A percentile compares a stretch with the other conserved stretches of the same genome.
Evolutionary conservation across 92 coral and sea anemone species (phyloP).

Genomic region (Zoanthus solanderi): DNA sequence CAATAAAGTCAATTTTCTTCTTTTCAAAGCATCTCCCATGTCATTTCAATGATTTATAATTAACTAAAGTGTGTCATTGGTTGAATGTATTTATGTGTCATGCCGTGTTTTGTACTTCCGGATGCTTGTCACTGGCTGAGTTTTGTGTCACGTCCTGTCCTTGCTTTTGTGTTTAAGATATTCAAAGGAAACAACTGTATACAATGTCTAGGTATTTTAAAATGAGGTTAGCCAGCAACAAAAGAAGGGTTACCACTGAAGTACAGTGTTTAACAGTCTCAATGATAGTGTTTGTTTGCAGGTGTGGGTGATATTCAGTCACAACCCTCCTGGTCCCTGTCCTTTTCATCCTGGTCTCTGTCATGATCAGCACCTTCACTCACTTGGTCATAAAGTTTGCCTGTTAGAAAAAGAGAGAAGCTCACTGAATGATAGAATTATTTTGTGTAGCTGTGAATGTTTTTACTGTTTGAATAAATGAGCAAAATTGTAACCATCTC

Average conservation of each 20-base stretch:
- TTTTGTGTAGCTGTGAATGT: no score
- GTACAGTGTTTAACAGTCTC: conserved; percentile 21
- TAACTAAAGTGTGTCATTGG: neutral
- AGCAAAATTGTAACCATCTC: no score
- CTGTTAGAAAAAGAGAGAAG: conserved; percentile 12
- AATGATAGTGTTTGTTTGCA: neutral
- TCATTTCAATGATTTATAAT: neutral
- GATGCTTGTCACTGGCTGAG: neutral
- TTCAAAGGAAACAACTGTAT: neutral
- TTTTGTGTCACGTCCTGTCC: neutral
- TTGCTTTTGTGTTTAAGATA: neutral
- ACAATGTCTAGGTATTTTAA: neutral
- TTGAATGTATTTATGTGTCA: neutral
- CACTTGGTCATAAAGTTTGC: conserved; percentile 42
- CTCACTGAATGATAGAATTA: no score
- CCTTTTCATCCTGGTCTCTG: conserved; percentile 48
- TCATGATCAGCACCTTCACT: conserved; percentile 55
- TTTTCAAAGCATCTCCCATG: neutral
- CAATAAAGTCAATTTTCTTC: neutral
- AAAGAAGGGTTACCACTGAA: conserved; percentile 28
- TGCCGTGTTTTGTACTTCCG: neutral
- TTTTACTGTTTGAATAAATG: no score
- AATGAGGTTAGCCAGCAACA: conserved; percentile 16
- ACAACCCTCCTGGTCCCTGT: conserved; percentile 22
- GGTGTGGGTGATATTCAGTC: conserved; percentile 26